Conservation (phyloP, 2,797 vertebrate species). For the Poeciliopsis infans region DNA sequence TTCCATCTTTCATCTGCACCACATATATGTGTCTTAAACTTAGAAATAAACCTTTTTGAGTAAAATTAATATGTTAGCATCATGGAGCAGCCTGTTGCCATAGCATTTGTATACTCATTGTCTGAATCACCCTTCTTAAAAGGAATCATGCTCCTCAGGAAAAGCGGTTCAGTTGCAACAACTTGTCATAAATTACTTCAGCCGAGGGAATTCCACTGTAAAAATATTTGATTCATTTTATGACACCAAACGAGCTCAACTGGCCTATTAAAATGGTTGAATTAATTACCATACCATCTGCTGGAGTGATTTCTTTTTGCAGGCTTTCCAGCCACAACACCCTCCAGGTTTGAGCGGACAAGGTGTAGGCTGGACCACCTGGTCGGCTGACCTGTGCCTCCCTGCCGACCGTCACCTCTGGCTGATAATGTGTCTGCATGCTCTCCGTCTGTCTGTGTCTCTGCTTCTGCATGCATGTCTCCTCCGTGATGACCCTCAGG, state of each 20-base stretch:
- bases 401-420: slow-evolving; percentile 68
- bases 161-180: not conserved
- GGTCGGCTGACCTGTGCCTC: slow-evolving; percentile 64
- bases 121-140: slow-evolving; percentile 5
- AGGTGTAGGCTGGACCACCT: slow-evolving; percentile 70
- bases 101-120: slow-evolving; percentile 8
- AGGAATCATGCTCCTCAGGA: not conserved
- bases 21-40: slow-evolving; percentile 6
- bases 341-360: slow-evolving; percentile 49
- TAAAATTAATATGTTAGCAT: not conserved
- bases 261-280: slow-evolving; percentile 50
- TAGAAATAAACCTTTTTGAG: not conserved
- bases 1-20: not conserved
- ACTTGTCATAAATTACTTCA: slow-evolving; percentile 26
- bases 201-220: slow-evolving; percentile 26
- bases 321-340: slow-evolving; percentile 40
- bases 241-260: slow-evolving; percentile 35
- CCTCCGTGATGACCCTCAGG: slow-evolving; percentile 55
- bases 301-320: slow-evolving; percentile 22
- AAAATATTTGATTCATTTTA: slow-evolving; percentile 40
- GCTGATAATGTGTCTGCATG: slow-evolving; percentile 55
- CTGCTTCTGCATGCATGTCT: slow-evolving; percentile 57
- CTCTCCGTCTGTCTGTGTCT: slow-evolving; percentile 36
- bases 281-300: slow-evolving; percentile 57
- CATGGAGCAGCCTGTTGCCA: not conserved